Evolutionary conservation across 2,797 vertebrate genomes (phyloP).

Genomic region (Staurois parvus): DNA sequence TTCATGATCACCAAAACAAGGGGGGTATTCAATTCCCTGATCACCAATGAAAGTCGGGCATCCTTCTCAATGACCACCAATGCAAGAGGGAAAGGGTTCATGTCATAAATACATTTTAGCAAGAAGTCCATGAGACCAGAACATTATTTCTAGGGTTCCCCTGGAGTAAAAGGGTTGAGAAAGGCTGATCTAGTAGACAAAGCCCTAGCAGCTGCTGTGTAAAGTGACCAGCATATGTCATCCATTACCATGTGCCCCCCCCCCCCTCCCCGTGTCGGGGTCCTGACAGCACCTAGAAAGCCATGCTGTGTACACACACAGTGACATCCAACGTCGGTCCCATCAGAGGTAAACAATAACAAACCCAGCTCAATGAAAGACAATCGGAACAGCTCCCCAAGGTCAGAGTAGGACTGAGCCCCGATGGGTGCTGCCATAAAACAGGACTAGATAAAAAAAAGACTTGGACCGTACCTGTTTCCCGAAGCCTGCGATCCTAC

Average conservation of each 20-base stretch:
- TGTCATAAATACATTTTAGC: no score
- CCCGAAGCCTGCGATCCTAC: not conserved
- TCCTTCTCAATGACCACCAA: no score
- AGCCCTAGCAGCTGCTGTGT: not conserved
- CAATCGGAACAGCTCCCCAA: not conserved
- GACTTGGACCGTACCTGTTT: constrained; percentile 35
- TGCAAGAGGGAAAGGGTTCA: no score
- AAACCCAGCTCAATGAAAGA: not conserved
- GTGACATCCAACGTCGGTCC: not conserved
- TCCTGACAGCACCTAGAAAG: constrained; percentile 4
- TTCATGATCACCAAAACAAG: no score
- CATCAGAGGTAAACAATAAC: constrained; percentile 41
- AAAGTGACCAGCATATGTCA: constrained; percentile 4
- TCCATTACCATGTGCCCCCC: not conserved
- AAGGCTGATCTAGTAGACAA: not conserved
- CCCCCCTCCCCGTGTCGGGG: not conserved
- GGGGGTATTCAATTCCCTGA: no score
- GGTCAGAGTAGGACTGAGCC: not conserved
- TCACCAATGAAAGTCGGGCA: no score
- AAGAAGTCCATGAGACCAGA: no score
- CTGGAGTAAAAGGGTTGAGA: not conserved
- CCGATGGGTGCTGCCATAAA: not conserved
- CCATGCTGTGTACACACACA: not conserved
- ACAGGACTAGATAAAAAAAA: not conserved
- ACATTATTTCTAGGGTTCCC: not conserved